Evolutionary conservation across 2,797 vertebrate genomes (phyloP).

Genomic region (Poeciliopsis paucimaculata): DNA sequence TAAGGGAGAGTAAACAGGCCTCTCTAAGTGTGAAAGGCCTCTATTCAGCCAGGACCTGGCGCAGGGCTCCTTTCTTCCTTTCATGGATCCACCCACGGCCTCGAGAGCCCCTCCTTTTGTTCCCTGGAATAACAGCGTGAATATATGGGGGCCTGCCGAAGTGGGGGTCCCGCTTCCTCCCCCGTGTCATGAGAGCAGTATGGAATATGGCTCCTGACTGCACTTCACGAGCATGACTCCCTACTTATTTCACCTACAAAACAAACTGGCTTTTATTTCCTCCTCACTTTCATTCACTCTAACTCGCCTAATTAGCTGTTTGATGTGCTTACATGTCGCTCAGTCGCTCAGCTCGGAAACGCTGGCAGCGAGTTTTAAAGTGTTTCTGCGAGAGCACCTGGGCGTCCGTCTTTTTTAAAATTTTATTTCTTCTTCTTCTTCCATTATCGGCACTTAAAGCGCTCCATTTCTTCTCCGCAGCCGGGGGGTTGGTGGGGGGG

Average conservation of each 20-base stretch:
- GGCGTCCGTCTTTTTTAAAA: conserved; percentile 22
- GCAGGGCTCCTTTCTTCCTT: conserved; percentile 78
- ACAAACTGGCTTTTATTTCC: not conserved
- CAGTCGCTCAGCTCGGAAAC: conserved; percentile 35
- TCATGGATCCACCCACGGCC: conserved; percentile 79
- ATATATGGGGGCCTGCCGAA: conserved; percentile 56
- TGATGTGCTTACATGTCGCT: conserved; percentile 31
- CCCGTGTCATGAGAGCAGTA: conserved; percentile 26
- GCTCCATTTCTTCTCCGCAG: conserved; percentile 30
- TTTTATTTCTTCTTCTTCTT: not conserved
- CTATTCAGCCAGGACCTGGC: conserved; percentile 80
- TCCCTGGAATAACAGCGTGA: conserved; percentile 76
- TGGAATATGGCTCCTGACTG: conserved; percentile 45
- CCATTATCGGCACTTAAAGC: conserved; percentile 22
- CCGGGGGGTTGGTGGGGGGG: conserved; percentile 67
- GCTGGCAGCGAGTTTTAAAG: conserved; percentile 32
- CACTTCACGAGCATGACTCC: conserved; percentile 5
- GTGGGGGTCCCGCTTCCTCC: conserved; percentile 47
- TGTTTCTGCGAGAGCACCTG: conserved; percentile 48
- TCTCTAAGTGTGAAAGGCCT: conserved; percentile 81
- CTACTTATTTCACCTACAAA: conserved; percentile 2
- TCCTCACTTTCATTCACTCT: conserved; percentile 8
- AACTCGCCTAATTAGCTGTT: conserved; percentile 33
- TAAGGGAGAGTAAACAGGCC: conserved; percentile 85
- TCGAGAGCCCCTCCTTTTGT: conserved; percentile 79